These are phyloP conservation scores for Panthera tigris DNA, from an alignment of 2,113 vertebrate species.

Conservation along the genomic window DNA sequence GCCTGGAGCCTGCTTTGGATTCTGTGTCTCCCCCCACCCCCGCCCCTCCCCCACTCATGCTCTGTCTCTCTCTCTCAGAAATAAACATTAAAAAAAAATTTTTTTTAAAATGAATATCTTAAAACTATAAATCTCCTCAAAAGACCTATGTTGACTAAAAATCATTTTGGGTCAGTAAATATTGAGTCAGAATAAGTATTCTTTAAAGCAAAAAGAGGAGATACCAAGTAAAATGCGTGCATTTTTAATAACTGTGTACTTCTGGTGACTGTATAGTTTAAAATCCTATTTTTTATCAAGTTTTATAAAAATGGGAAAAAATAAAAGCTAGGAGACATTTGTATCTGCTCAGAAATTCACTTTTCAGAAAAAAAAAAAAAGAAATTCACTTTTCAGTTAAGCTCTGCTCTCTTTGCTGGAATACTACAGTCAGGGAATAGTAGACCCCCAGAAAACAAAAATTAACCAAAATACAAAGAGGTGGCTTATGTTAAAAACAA, in stretches of 20 bases:
- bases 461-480: neutral
- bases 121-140: neutral
- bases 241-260: too few relatives aligned
- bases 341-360: neutral
- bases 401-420: neutral
- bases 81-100: too few relatives aligned
- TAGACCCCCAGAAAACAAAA: slow-evolving; percentile 21
- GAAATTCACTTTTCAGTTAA: slow-evolving; percentile 34
- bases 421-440: neutral
- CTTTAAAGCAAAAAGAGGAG: slow-evolving; percentile 1
- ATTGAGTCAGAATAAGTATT: neutral
- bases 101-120: neutral
- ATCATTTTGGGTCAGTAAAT: neutral
- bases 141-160: slow-evolving; percentile 12
- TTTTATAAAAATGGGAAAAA: too few relatives aligned
- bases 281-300: too few relatives aligned
- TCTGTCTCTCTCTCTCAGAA: too few relatives aligned
- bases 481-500: slow-evolving; percentile 1
- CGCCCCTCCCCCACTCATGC: too few relatives aligned
- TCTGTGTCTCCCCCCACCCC: too few relatives aligned
- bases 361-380: neutral
- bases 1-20: too few relatives aligned
- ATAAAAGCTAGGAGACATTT: neutral
- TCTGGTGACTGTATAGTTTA: too few relatives aligned
- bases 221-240: too few relatives aligned